Percentiles rank a stretch among this genome's conserved stretches.
phyloP scores from a whole-genome alignment of 2,113 vertebrate genomes.

The Aptenodytes patagonicus region DNA sequence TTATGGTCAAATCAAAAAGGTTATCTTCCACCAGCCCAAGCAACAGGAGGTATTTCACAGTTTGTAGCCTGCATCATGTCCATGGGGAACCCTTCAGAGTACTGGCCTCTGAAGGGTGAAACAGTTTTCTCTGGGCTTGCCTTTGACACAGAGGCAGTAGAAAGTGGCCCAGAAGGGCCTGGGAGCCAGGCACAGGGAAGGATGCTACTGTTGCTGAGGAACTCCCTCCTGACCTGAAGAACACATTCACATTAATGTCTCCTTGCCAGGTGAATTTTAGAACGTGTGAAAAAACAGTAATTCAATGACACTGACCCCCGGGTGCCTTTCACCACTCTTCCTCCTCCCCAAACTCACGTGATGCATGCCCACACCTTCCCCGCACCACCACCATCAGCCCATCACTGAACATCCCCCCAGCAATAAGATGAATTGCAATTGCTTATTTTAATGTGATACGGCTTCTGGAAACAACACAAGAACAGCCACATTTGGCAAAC shows the following conservation, averaged over 20 bases:
- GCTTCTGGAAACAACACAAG: neutral
- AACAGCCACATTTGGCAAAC: neutral
- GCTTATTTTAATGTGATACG: neutral
- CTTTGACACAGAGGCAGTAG: neutral
- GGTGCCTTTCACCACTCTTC: neutral
- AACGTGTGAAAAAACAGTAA: neutral
- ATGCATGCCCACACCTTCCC: neutral
- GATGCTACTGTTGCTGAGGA: neutral
- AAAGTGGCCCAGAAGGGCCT: neutral
- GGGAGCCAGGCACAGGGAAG: neutral
- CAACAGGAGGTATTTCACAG: neutral
- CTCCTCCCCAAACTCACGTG: neutral
- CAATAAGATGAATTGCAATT: neutral
- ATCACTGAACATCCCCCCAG: rapidly evolving
- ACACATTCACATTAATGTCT: neutral
- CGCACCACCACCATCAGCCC: neutral
- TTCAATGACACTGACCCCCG: neutral
- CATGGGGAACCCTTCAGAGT: neutral
- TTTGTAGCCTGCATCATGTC: neutral
- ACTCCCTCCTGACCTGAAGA: neutral
- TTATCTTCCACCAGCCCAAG: neutral
- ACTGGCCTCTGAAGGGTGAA: neutral
- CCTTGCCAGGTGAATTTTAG: neutral
- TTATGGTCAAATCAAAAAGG: neutral
- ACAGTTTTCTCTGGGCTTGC: neutral